A percentile compares a stretch with the other conserved stretches of the same genome.
These are phyloP conservation scores for Glaucopsyche alexis DNA, from an alignment of 2,888 invertebrate genomes.

Conservation along the genomic window DNA sequence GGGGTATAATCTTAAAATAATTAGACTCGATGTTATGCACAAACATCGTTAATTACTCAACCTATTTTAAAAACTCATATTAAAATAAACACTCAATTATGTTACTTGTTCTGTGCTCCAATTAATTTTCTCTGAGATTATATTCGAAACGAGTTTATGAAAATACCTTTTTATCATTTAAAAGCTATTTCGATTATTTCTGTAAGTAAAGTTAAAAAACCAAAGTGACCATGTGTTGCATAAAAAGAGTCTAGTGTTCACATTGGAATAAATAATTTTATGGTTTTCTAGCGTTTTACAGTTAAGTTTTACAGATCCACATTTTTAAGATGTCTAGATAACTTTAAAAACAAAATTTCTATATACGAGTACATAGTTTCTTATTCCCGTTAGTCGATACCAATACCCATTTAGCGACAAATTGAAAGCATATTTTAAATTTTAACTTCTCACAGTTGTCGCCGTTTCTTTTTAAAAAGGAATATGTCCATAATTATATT, in stretches of 20 bases:
- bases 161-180: not conserved
- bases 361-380: not conserved
- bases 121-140: slow-evolving; percentile 5
- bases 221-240: not conserved
- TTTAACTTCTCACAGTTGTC: not conserved
- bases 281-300: not conserved
- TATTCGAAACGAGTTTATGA: not conserved
- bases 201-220: not conserved
- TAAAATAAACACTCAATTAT: slow-evolving; percentile 22
- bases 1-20: not conserved
- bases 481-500: not conserved
- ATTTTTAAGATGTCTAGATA: not conserved
- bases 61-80: slow-evolving; percentile 12
- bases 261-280: slow-evolving; percentile 1
- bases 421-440: not conserved
- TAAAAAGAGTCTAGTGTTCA: not conserved
- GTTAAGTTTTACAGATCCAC: not conserved
- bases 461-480: not conserved
- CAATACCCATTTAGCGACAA: not conserved
- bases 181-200: not conserved
- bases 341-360: not conserved
- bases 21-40: not conserved
- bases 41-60: slow-evolving; percentile 8
- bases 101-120: not conserved
- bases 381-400: not conserved